Evolutionary conservation across 2,888 invertebrate species (phyloP), one percentile per base, ranked within the genome.

Genomic region (Drosophila mimica): DNA sequence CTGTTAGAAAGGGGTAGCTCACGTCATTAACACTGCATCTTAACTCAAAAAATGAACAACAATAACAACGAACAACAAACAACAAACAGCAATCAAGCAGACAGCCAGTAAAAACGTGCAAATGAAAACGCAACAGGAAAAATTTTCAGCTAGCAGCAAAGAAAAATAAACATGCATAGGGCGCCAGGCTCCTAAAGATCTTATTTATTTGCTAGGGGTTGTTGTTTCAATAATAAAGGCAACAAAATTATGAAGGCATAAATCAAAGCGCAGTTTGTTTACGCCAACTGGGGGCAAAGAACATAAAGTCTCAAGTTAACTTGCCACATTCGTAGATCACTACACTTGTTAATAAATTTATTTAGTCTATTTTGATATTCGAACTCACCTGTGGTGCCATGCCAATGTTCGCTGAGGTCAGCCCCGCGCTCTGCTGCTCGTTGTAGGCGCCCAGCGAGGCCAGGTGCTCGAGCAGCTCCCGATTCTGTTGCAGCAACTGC

Each of bases 391-490:
- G 97, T 60, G 96, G 96, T 84, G 96, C 94, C 92, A 96, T 94
- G 38, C 91, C 93, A 69, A 93, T 93, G 61, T 93, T 91, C 86
- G 93, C 93, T 88, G 94, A 85, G 75, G 95, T 93, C 81, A 95
- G 93, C 76, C 94, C 93, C 6, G 94, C 91, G 20, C 94, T 94
- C 90, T 99, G 99, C 79, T 98, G 95, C 78, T 97, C 97, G 91
- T 98, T 98, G 74, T 99, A 95, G 7, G 96, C 95, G 20, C 99
- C 98, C 85, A 99, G 94, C 15, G 97, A 96, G 51, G 98, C 97
- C 89, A 99, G 97, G 93, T 99, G 99, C 91, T 99, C 98, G 79
- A 99, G 94, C 53, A 99, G 94, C 93, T 99, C 99, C 84, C 98
- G 96, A 94, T 99, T 99, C 92, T 99, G 98, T 60, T 98, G 96